phyloP scores from a whole-genome alignment of 2,888 invertebrate species.

The Allophyes oxyacanthae region DNA sequence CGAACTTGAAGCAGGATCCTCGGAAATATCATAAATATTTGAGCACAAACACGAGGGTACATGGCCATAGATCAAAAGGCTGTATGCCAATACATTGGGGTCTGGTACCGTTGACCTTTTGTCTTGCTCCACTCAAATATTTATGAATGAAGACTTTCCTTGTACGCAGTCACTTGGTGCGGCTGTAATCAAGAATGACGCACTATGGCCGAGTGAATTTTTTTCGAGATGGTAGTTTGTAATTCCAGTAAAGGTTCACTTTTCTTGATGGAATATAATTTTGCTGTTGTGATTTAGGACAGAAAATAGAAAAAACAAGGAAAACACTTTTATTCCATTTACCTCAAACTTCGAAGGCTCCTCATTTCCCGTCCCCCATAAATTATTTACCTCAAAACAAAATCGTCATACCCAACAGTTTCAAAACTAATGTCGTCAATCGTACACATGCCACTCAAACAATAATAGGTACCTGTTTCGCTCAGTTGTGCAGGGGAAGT shows the following conservation, averaged over 20 bases:
- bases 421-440: constrained; percentile 30
- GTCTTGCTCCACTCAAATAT: constrained; percentile 41
- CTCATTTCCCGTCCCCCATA: not conserved
- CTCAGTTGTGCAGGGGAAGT: constrained; percentile 12
- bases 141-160: constrained; percentile 38
- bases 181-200: constrained; percentile 31
- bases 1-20: constrained; percentile 15
- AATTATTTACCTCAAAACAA: constrained; percentile 8
- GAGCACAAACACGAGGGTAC: constrained; percentile 47
- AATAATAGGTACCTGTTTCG: constrained; percentile 30
- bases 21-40: constrained; percentile 52
- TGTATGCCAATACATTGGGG: constrained; percentile 44
- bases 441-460: constrained; percentile 20
- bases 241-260: not conserved
- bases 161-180: constrained; percentile 1
- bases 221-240: not conserved
- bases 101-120: constrained; percentile 34
- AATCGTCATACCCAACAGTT: constrained; percentile 8
- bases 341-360: not conserved
- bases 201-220: constrained; percentile 6
- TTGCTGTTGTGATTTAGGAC: not conserved
- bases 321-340: not conserved
- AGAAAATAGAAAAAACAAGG: not conserved
- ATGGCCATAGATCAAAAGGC: constrained; percentile 46
- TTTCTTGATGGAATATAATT: constrained; percentile 4